phyloP scores from a whole-genome alignment of 2,113 vertebrate species.

The Ctenomys sociabilis region DNA sequence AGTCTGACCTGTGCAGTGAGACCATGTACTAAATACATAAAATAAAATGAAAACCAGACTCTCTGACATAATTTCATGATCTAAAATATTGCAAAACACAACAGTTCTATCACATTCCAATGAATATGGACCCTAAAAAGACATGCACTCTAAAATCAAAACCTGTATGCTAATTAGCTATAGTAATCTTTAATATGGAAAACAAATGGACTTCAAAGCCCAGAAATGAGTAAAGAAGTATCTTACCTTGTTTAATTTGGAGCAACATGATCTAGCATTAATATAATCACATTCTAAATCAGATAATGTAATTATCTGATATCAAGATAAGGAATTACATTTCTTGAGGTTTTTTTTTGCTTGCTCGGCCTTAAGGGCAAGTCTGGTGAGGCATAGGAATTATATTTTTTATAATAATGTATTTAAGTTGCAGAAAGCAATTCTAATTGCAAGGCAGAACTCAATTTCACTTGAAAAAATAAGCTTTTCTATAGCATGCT shows the following conservation, averaged over 20 bases:
- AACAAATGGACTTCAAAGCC: background rate
- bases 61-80: background rate
- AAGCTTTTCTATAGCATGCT: slow-evolving; percentile 15
- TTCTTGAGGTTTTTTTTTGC: no score
- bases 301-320: slow-evolving; percentile 97
- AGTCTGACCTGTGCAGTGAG: no score
- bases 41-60: background rate
- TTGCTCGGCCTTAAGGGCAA: no score
- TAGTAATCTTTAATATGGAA: slow-evolving; percentile 15
- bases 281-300: slow-evolving; percentile 99
- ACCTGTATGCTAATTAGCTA: background rate
- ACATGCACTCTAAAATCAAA: background rate
- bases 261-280: slow-evolving; percentile 97
- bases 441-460: background rate
- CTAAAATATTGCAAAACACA: slow-evolving; percentile 49
- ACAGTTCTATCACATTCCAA: background rate
- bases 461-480: slow-evolving; percentile 35
- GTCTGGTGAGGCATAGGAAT: slow-evolving; percentile 80
- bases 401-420: slow-evolving; percentile 27
- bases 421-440: slow-evolving; percentile 53
- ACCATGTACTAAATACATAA: no score
- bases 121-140: background rate
- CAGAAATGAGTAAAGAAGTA: slow-evolving; percentile 57
- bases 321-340: slow-evolving; percentile 86
- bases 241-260: slow-evolving; percentile 98